These are phyloP conservation scores for Pentamera pediparva DNA, from an alignment of 53 echinoderm and acorn worm species.

Conservation along the genomic window DNA sequence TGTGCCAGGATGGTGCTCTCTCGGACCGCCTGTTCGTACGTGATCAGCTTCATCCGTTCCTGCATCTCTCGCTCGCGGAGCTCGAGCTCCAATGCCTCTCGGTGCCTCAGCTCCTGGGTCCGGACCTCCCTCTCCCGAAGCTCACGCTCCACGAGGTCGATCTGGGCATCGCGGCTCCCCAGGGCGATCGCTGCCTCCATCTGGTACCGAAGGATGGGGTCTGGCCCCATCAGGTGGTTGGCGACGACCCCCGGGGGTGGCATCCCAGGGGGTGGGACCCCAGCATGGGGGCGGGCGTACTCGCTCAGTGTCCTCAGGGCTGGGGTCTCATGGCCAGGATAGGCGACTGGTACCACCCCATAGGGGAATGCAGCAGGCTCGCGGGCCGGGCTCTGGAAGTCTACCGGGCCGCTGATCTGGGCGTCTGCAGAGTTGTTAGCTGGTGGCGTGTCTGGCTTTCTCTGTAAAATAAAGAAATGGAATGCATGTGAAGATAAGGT, in stretches of 20 bases:
- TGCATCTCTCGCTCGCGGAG: slow-evolving; percentile 62
- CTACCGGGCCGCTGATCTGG: slow-evolving; percentile 61
- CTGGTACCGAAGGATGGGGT: slow-evolving; percentile 89
- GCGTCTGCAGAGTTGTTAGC: slow-evolving; percentile 92
- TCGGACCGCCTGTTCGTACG: slow-evolving; percentile 62
- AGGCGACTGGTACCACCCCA: slow-evolving; percentile 5
- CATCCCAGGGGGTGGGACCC: slow-evolving; percentile 48
- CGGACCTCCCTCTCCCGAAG: slow-evolving; percentile 75
- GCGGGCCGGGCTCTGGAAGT: slow-evolving; percentile 23
- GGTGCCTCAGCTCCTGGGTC: slow-evolving; percentile 43
- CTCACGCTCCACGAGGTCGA: slow-evolving; percentile 86
- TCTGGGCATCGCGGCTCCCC: slow-evolving; percentile 86
- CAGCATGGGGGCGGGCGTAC: slow-evolving; percentile 85
- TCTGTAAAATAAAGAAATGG: slow-evolving; percentile 38
- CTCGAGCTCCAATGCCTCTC: slow-evolving; percentile 65
- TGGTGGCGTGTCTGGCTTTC: slow-evolving; percentile 83
- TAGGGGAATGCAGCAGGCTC: slow-evolving; percentile 9
- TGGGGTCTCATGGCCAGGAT: slow-evolving; percentile 87
- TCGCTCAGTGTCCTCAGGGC: slow-evolving; percentile 86
- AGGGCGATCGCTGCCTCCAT: slow-evolving; percentile 71
- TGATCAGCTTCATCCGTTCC: slow-evolving; percentile 63
- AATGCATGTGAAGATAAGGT: background rate
- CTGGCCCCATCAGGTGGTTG: slow-evolving; percentile 80
- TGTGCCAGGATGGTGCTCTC: slow-evolving; percentile 31
- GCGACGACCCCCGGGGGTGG: slow-evolving; percentile 16